These are phyloP conservation scores for Dicrostonyx torquatus DNA, from an alignment of 2,797 vertebrate genomes.

Conservation along the genomic window DNA sequence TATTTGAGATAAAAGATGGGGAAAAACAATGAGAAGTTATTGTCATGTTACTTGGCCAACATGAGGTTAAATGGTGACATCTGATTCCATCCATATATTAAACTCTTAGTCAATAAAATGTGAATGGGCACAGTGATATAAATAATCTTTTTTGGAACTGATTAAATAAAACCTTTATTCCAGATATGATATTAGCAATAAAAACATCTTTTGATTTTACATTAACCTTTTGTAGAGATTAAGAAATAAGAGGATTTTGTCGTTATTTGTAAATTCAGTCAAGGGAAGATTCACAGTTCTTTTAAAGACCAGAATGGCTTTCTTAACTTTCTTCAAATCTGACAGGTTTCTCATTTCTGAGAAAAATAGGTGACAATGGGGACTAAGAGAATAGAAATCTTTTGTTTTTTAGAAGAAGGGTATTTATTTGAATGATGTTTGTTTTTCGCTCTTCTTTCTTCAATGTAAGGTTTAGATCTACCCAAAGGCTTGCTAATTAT, in stretches of 20 bases:
- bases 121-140: background rate
- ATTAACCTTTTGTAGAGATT: background rate
- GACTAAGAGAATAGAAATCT: background rate
- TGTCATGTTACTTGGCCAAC: background rate
- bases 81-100: background rate
- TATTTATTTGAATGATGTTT: background rate
- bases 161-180: background rate
- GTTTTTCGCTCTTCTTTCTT: background rate
- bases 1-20: background rate
- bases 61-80: background rate
- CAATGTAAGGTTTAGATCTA: background rate
- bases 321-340: background rate
- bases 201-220: background rate
- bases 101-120: background rate
- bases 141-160: background rate
- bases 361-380: background rate
- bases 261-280: background rate
- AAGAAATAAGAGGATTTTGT: background rate
- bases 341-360: background rate
- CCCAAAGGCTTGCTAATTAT: background rate
- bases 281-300: background rate
- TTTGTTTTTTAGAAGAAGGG: background rate
- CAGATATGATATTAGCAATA: background rate
- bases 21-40: background rate
- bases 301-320: background rate